Evolutionary conservation across 2,888 invertebrate genomes (phyloP), one percentile per base, ranked within the genome.

Genomic region (Tenthredo distinguenda): DNA sequence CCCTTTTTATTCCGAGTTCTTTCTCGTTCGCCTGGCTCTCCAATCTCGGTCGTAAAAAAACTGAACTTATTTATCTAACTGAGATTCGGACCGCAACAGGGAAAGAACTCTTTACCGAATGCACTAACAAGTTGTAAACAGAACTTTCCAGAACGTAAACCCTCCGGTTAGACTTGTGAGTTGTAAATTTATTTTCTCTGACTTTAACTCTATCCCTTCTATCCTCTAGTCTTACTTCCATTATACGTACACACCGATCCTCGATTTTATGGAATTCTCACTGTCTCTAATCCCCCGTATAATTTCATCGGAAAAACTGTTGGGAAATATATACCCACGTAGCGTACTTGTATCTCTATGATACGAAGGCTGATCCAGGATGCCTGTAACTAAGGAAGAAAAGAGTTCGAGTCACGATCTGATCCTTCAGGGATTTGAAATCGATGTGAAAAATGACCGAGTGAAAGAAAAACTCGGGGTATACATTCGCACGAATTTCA

Each of bases 51-150:
- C 71, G 37, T 21, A 62, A 62, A 34, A 34, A 31, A 68, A 68
- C 12, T 34, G 6, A 15, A 74, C 74, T 40, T 74, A 74, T 74
- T 74, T 74, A 68, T 68, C 40, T 21, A 9, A 21, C 43, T 21
- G 43, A 74, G 74, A 74, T 74, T 74, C 43, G 74, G 21, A 68
- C 26, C 37, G 55, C 55, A 55, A 10, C 62, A 21, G n/a, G 74
- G 26, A 40, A 74, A 74, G 74, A 74, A 74, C n/a, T 72, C 37
- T 40, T 10, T 21, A 15, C 10, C 43, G 43, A 74, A 47, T 74
- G 74, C 74, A 74, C 74, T 74, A 74, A 74, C 74, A 74, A 74
- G 40, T 74, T 74, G 40, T 43, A 74, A 74, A 74, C 74, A 74
- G 74, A 74, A 74, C 43, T 74, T 74, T 74, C 21, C 4, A 21